Base-by-base conservation (phyloP, 1,140 invertebrate genomes). In the Lepidostoma basale region DNA sequence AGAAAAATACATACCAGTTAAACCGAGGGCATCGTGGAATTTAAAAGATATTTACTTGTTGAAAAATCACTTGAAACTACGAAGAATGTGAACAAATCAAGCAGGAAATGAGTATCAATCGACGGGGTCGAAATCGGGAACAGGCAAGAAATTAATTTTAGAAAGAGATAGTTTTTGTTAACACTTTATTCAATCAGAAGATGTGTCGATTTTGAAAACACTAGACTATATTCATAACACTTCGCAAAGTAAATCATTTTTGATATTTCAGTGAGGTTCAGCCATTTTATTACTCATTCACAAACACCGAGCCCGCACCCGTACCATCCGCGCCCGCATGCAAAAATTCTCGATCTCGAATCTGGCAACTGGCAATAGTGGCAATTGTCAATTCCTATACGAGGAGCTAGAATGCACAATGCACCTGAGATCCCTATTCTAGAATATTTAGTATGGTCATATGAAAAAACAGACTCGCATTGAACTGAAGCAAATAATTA, bases 311-410 rank as follows among this genome's bases (percentile, higher is more conserved):
- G 18, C 25, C 33, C 25, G 12, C 18, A 26, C 33, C 49, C n/a
- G 26, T 14, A 28, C 14, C 28, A 16, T 20, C 16, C 12, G 44
- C 49, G 28, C 14, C 20, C n/a, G 26, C 49, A 54, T 54, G 49
- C 49, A 30, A 28, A 30, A 30, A 28, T 54, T 54, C 49, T 36
- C 33, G 33, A 36, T 36, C 9, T 12, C 14, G 33, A 36, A 12
- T 54, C 25, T 54, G 49, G 49, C 49, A 54, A 54, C 22, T 18
- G 49, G 49, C 49, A 54, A 54, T 45, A n/a, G n/a, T n/a, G n/a
- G 9, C 8, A 18, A 45, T 30, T 54, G 49, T 30, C 25, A 20
- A 14, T 18, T 30, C 16, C n/a, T 6, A 5, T 14, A 16, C 49
- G 49, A 54, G 58, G 58, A 40, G 58, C 40, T 60, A 42, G 58